Evolutionary conservation across 1,140 invertebrate species (phyloP).

Genomic region (Aphaenogaster floridana): DNA sequence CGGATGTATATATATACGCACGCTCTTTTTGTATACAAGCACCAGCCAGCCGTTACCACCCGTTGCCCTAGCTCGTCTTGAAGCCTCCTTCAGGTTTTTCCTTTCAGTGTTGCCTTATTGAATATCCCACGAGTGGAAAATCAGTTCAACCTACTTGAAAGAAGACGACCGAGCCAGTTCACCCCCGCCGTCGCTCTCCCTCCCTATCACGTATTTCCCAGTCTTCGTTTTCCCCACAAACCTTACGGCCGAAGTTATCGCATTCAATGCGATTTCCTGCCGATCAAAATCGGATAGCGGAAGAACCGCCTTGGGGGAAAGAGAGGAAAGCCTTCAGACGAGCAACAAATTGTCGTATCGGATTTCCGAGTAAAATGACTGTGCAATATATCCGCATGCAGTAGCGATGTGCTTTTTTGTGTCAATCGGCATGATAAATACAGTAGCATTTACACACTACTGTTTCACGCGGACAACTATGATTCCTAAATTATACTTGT

Average conservation of each 20-base stretch:
- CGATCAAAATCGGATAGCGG: slow-evolving; percentile 82
- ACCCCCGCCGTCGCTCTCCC: slow-evolving; percentile 58
- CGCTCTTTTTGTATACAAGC: slow-evolving; percentile 73
- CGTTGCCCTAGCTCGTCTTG: slow-evolving; percentile 63
- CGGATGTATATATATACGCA: slow-evolving; percentile 58
- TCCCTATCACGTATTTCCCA: slow-evolving; percentile 48
- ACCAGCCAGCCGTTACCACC: slow-evolving; percentile 59
- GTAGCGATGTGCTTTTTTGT: slow-evolving; percentile 32
- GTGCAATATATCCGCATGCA: slow-evolving; percentile 46
- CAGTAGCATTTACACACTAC: neutral
- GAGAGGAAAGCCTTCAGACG: slow-evolving; percentile 33
- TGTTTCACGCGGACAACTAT: neutral
- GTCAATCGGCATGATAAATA: neutral
- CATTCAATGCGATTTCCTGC: slow-evolving; percentile 81
- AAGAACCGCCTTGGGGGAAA: slow-evolving; percentile 53
- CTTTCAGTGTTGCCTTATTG: slow-evolving; percentile 85
- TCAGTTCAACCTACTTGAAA: slow-evolving; percentile 84
- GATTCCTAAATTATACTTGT: neutral
- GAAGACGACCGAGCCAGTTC: slow-evolving; percentile 76
- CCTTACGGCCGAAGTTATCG: slow-evolving; percentile 79
- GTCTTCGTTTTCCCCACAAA: slow-evolving; percentile 69
- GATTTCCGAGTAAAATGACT: slow-evolving; percentile 62
- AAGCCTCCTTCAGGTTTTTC: slow-evolving; percentile 78
- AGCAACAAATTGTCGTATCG: slow-evolving; percentile 70
- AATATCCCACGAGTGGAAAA: slow-evolving; percentile 87